Base-by-base conservation (phyloP, 2,797 vertebrate genomes). In the Malacoraja senta region DNA sequence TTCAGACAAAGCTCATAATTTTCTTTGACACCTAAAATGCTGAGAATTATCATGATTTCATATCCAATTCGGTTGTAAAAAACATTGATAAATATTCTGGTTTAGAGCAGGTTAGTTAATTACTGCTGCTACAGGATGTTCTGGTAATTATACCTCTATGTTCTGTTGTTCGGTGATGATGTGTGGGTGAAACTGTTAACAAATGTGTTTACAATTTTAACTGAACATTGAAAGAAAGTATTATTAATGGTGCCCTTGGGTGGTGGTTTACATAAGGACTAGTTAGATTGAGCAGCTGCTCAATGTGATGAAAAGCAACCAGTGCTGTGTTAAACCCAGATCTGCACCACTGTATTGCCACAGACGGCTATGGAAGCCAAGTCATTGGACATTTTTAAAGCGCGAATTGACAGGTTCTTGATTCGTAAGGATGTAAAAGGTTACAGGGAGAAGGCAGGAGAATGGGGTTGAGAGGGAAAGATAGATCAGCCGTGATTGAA, bases 111-210 rank as follows among this genome's bases (percentile, higher is more conserved):
- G 84, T 88, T 63, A 35, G 63, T 88, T 68, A 65, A 88, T 88
- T 88, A 88, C 84, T 68, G 17, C 84, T 32, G 84, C 65, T 68
- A 68, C 63, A 88, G 63, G 63, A 68, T 68, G 84, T 32, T 88
- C 63, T 68, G n/a, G 63, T 88, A 88, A 88, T 88, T 88, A 88
- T 68, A 35, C n/a, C 61, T 68, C 61, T 88, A 32, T 32, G n/a
- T 88, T 88, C 84, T 68, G n/a, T 35, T 88, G 21, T 68, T 65
- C 84, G 17, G 29, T 86, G 84, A 32, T 88, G 63, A 88, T 88
- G 84, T 68, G 84, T 21, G n/a, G 84, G 63, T 68, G 19, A 88
- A 88, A 88, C 84, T 68, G 84, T 88, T 88, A 88, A 65, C 84
- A 68, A 63, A 35, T 78, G 17, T 88, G 84, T 32, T 88, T 88